Evolutionary conservation across 1,140 invertebrate genomes (phyloP), one percentile per base, ranked within the genome.

Genomic region (Papilio machaon): DNA sequence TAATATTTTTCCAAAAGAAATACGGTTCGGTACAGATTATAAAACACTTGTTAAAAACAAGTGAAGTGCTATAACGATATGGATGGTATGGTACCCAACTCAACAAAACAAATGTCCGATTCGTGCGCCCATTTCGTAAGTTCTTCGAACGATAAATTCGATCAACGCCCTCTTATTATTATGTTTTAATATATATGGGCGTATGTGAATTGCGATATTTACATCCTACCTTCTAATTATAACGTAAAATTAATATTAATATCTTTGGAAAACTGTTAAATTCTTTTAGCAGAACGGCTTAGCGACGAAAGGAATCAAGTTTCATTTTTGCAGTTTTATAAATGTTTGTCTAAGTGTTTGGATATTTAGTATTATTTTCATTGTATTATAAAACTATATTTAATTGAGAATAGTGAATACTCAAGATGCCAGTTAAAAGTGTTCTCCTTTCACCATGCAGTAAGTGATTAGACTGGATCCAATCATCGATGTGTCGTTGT

Each of bases 41-140:
- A 79, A 67, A 64, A n/a, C 13, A 67, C 58, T 43, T 64, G 77
- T 67, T 64, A 84, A 83, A 85, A 89, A 89, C 87, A 89, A 86
- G 83, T 89, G 88, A 89, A 88, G 84, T 84, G 85, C 73, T 47
- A 47, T 73, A 79, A 84, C 84, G 86, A 85, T 81, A 86, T 58
- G 70, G 79, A 73, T 82, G 43, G 73, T 83, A 80, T 46, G 82
- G 73, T 84, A 86, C 88, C 86, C 86, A 88, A 88, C 88, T 93
- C 90, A 95, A 94, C 93, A 95, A 94, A 95, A 95, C 93, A 95
- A 94, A 95, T 95, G 94, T 95, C 94, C 92, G 92, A 94, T 94
- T 94, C 91, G 90, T 95, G 91, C 92, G 91, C 92, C 93, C 94
- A 94, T 95, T 94, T 94, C 92, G 91, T 93, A 94, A 94, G 91